phyloP scores from a whole-genome alignment of 2,888 invertebrate genomes.

The Ennomos quercinarius region DNA sequence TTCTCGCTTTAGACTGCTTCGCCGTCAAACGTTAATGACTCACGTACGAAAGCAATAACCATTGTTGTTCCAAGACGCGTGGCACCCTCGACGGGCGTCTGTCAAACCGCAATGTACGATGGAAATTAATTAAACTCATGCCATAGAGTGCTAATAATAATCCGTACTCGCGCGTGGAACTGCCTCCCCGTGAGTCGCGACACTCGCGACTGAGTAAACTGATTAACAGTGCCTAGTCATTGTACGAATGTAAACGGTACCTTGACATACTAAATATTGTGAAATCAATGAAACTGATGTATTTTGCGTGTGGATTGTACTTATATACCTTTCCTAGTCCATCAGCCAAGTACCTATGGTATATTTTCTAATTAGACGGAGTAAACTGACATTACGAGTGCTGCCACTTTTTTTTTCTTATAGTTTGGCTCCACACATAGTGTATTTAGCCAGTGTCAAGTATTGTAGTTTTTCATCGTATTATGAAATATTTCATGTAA shows the following conservation, averaged over 20 bases:
- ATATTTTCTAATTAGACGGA: too few species aligned
- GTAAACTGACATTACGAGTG: too few species aligned
- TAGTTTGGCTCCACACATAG: too few species aligned
- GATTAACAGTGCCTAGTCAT: slow-evolving; percentile 6
- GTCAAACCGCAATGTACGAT: slow-evolving; percentile 43
- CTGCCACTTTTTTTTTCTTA: too few species aligned
- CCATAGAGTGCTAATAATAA: slow-evolving; percentile 20
- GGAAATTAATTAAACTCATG: slow-evolving; percentile 40
- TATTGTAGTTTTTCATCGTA: too few species aligned
- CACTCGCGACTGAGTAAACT: slow-evolving; percentile 32
- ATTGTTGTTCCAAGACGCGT: slow-evolving; percentile 35
- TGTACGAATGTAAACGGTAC: not conserved
- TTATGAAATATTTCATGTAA: too few species aligned
- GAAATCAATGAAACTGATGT: too few species aligned
- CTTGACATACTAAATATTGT: too few species aligned
- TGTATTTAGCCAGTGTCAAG: too few species aligned
- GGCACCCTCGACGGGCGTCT: slow-evolving; percentile 39
- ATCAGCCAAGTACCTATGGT: too few species aligned
- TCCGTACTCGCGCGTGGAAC: slow-evolving; percentile 31
- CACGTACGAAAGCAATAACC: slow-evolving; percentile 43
- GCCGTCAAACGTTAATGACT: slow-evolving; percentile 40
- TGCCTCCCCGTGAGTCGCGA: slow-evolving; percentile 35
- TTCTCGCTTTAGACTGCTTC: slow-evolving; percentile 28
- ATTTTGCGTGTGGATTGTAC: too few species aligned
- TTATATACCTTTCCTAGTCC: too few species aligned